A percentile compares a stretch with the other conserved stretches of the same genome.
Evolutionary conservation across 2,888 invertebrate species (phyloP).

Genomic region (Xestoiulus laeticollis): DNA sequence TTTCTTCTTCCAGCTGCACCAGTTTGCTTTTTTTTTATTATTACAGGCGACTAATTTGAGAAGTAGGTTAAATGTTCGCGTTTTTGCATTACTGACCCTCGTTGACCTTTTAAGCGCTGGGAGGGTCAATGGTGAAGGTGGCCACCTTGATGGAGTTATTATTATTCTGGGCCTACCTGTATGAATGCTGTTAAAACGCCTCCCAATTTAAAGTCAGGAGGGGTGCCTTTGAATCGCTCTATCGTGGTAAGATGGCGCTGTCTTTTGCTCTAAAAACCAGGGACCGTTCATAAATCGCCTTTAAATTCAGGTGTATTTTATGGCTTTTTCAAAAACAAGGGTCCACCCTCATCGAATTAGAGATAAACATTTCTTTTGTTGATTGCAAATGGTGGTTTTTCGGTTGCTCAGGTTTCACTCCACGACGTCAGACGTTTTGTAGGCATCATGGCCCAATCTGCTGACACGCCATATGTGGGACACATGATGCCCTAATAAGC

Average conservation of each 20-base stretch:
- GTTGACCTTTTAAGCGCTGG: neutral
- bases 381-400: neutral
- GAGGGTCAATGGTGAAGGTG: neutral
- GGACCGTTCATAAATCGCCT: neutral
- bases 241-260: neutral
- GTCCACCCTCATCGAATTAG: neutral
- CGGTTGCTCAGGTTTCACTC: neutral
- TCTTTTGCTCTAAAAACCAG: neutral
- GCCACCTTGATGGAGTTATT: neutral
- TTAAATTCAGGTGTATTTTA: neutral
- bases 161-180: constrained; percentile 27
- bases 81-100: neutral
- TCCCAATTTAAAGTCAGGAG: constrained; percentile 7
- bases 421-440: neutral
- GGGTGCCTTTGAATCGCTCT: neutral
- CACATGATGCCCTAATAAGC: neutral
- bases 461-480: neutral
- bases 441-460: neutral
- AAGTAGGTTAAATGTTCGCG: constrained; percentile 4
- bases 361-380: neutral
- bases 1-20: neutral
- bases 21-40: neutral
- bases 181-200: constrained; percentile 33
- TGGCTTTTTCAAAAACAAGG: neutral
- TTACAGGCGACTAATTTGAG: neutral